phyloP scores from a whole-genome alignment of 1,140 invertebrate genomes.

The Potamilus streckersoni region DNA sequence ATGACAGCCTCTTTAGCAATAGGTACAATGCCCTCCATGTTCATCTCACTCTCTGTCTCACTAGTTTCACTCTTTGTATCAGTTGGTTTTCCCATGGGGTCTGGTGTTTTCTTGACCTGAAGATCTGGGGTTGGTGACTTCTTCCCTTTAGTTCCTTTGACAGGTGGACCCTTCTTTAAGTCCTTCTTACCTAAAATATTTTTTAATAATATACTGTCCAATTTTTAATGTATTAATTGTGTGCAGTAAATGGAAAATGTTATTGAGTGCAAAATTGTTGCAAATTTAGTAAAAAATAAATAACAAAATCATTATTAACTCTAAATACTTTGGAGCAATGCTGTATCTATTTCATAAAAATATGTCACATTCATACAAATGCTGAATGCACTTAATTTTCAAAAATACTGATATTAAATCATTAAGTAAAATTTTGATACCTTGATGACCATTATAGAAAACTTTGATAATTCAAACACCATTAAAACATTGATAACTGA shows the following conservation, averaged over 20 bases:
- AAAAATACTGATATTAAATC: too few species aligned
- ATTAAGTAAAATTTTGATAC: too few species aligned
- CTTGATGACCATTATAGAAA: too few species aligned
- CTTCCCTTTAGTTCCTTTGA: conserved; percentile 15
- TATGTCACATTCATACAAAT: too few species aligned
- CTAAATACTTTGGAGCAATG: too few species aligned
- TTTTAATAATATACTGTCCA: background rate
- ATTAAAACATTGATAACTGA: too few species aligned
- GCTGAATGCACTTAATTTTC: too few species aligned
- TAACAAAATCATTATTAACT: too few species aligned
- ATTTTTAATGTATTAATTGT: background rate
- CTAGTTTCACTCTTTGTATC: conserved; percentile 37
- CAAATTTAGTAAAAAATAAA: too few species aligned
- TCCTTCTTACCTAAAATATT: conserved; percentile 13
- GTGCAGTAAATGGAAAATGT: background rate
- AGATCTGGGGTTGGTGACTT: conserved; percentile 2
- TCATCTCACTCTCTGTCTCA: conserved; percentile 50
- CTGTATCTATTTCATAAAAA: too few species aligned
- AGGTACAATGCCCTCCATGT: conserved; percentile 54
- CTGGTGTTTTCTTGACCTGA: conserved; percentile 2
- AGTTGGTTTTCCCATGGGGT: conserved; percentile 19
- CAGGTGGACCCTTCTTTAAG: conserved; percentile 17
- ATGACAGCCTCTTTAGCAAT: conserved; percentile 58
- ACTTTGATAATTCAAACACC: too few species aligned
- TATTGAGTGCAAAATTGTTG: too few species aligned